Evolutionary conservation across 2,888 invertebrate genomes (phyloP).

Genomic region (Leptarthrus brevirostris): DNA sequence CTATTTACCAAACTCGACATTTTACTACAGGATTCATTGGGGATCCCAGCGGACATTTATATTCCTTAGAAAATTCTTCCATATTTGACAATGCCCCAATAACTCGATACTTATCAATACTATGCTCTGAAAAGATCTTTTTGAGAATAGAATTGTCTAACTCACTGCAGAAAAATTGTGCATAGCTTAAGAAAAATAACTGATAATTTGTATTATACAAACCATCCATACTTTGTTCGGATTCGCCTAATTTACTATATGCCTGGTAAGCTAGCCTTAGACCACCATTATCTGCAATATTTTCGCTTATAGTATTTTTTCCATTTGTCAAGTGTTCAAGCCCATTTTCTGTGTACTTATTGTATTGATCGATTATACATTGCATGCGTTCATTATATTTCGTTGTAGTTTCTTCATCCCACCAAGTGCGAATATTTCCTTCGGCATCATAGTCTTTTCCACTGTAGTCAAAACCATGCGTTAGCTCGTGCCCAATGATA

Average conservation of each 20-base stretch:
- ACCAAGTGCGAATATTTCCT: conserved; percentile 32
- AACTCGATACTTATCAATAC: conserved; percentile 36
- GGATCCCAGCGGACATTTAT: conserved; percentile 35
- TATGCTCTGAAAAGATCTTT: conserved; percentile 18
- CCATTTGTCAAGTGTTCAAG: neutral
- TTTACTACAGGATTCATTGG: conserved; percentile 46
- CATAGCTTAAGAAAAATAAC: conserved; percentile 22
- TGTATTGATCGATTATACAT: conserved; percentile 12
- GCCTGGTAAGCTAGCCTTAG: conserved; percentile 1
- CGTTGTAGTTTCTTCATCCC: conserved; percentile 5
- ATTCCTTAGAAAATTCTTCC: conserved; percentile 27
- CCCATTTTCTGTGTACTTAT: neutral
- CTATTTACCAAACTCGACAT: conserved; percentile 36
- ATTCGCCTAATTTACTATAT: neutral
- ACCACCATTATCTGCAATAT: conserved; percentile 42
- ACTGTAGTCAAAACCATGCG: conserved; percentile 33
- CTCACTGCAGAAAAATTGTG: conserved; percentile 35
- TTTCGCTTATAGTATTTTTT: conserved; percentile 33
- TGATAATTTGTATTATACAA: conserved; percentile 3
- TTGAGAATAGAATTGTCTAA: neutral
- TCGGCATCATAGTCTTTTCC: conserved; percentile 13
- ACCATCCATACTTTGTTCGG: neutral
- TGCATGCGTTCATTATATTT: conserved; percentile 8
- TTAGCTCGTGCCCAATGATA: conserved; percentile 34
- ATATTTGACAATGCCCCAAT: conserved; percentile 44